Percentiles rank a stretch among this genome's conserved stretches.
phyloP scores from a whole-genome alignment of 37 sponge, comb jelly and placozoan genomes.

The Aphrocallistes beatrix region DNA sequence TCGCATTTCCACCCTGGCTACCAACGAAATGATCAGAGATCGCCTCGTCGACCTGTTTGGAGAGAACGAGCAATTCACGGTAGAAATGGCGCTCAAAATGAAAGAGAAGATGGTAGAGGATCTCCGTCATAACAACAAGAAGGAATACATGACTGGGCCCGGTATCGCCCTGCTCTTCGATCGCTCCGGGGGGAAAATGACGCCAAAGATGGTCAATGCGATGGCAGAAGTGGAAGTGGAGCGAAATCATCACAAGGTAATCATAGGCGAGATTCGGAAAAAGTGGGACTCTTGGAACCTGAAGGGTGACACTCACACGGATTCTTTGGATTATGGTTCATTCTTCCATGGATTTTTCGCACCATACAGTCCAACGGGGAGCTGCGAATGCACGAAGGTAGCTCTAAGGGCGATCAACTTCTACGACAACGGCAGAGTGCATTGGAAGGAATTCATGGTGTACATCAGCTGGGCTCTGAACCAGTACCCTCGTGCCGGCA shows the following conservation, averaged over 20 bases:
- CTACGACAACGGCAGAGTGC: conserved; percentile 53
- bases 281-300: conserved; percentile 62
- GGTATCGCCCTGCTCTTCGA: conserved; percentile 58
- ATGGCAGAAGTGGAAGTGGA: conserved; percentile 31
- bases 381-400: conserved; percentile 36
- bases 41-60: conserved; percentile 47
- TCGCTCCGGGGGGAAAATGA: conserved; percentile 62
- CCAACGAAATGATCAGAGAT: conserved; percentile 46
- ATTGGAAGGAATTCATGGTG: conserved; percentile 69
- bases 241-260: conserved; percentile 20
- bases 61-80: conserved; percentile 36
- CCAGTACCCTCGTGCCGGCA: conserved; percentile 47
- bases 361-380: conserved; percentile 70
- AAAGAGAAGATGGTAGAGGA: conserved; percentile 59
- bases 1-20: conserved; percentile 58
- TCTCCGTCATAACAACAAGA: conserved; percentile 35
- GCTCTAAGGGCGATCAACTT: conserved; percentile 59
- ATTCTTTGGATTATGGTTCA: conserved; percentile 44
- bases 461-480: conserved; percentile 70
- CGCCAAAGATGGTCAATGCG: conserved; percentile 34
- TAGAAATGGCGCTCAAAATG: conserved; percentile 43
- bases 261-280: conserved; percentile 44
- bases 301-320: conserved; percentile 28
- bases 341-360: conserved; percentile 77
- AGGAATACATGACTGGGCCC: conserved; percentile 67